Evolutionary conservation across 2,888 invertebrate genomes (phyloP).

Genomic region (Philhelius pedissequus): DNA sequence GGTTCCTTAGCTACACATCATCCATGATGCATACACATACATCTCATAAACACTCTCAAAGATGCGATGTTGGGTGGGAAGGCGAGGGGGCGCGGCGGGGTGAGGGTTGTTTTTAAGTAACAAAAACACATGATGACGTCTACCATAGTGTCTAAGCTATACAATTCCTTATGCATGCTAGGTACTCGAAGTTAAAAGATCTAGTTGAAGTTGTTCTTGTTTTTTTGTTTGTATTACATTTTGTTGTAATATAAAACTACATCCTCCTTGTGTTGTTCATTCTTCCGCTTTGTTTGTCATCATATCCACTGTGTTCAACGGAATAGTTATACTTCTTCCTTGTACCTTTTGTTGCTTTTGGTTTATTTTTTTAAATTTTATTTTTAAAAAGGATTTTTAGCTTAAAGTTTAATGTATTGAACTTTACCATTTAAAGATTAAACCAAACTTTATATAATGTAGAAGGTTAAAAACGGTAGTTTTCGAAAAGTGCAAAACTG

Average conservation of each 20-base stretch:
- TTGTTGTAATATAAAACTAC: background rate
- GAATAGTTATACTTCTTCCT: conserved; percentile 1
- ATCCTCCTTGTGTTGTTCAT: background rate
- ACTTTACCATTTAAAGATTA: conserved; percentile 28
- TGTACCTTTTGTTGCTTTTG: too few relatives aligned
- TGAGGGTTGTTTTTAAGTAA: background rate
- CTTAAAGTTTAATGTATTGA: conserved; percentile 32
- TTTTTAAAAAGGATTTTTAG: background rate
- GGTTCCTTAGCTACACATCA: conserved; percentile 40
- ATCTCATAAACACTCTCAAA: conserved; percentile 31
- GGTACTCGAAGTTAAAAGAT: conserved; percentile 1
- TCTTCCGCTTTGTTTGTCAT: conserved; percentile 44
- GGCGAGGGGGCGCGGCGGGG: background rate
- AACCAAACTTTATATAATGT: background rate
- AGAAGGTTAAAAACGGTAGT: background rate
- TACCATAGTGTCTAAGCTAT: background rate
- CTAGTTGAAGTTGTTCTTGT: conserved; percentile 4
- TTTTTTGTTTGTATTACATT: background rate
- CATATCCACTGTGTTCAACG: conserved; percentile 12
- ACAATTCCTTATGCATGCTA: conserved; percentile 4
- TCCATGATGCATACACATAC: conserved; percentile 12
- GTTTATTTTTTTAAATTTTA: too few relatives aligned
- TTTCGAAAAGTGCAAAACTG: background rate
- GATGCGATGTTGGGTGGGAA: background rate
- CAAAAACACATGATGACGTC: background rate